These are phyloP conservation scores for Pygoscelis antarcticus DNA, from an alignment of 2,113 vertebrate genomes.

Conservation along the genomic window DNA sequence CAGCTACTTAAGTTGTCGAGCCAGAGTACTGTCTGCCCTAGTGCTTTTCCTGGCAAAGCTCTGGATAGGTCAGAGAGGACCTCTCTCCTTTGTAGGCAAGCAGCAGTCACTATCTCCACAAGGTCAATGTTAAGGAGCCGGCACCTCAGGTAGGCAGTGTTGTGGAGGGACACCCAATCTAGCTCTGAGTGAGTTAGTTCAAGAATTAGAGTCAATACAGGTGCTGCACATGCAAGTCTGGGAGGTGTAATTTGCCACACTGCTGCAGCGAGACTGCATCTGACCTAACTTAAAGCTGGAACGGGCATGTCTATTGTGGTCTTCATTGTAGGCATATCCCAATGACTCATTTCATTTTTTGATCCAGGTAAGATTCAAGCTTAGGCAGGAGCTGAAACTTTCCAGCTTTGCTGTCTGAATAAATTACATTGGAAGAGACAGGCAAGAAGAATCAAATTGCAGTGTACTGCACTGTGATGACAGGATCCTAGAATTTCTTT, in stretches of 20 bases:
- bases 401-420: neutral
- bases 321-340: neutral
- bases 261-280: neutral
- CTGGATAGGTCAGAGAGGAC: neutral
- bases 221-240: fast-evolving
- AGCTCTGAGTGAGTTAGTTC: neutral
- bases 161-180: too few relatives aligned
- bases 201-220: neutral
- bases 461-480: fast-evolving
- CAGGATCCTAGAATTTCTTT: neutral
- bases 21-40: neutral
- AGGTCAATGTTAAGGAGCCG: neutral
- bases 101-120: neutral
- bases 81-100: neutral
- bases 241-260: neutral
- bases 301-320: fast-evolving
- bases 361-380: neutral
- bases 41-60: neutral
- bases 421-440: neutral
- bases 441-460: neutral
- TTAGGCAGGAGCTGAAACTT: neutral
- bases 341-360: neutral
- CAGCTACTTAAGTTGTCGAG: neutral
- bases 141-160: neutral
- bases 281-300: neutral